A percentile compares a stretch with the other conserved stretches of the same genome.
Evolutionary conservation across 2,888 invertebrate species (phyloP).

Genomic region (Leptothorax acervorum): DNA sequence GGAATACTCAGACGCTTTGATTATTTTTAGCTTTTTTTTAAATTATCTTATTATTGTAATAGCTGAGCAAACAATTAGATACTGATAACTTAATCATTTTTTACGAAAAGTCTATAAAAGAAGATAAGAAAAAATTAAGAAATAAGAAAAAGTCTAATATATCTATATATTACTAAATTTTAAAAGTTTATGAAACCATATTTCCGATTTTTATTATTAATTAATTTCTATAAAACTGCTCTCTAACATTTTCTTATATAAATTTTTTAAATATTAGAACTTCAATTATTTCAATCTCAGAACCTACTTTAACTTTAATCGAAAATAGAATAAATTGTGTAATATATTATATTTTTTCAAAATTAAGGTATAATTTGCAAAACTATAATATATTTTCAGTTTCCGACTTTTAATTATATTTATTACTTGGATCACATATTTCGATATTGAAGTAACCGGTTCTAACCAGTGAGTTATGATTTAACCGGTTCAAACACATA

Average conservation of each 20-base stretch:
- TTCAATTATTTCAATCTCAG: neutral
- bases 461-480: conserved; percentile 53
- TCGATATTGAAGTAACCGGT: conserved; percentile 55
- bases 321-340: neutral
- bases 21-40: neutral
- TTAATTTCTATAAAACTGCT: neutral
- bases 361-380: neutral
- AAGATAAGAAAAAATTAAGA: neutral
- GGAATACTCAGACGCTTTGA: neutral
- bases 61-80: neutral
- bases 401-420: neutral
- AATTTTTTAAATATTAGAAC: neutral
- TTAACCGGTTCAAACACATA: conserved; percentile 24
- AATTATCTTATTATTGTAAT: neutral
- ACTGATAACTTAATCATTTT: neutral
- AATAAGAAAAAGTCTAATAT: neutral
- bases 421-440: conserved; percentile 2
- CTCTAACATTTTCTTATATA: neutral
- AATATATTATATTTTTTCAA: neutral
- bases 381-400: neutral
- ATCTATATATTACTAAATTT: neutral
- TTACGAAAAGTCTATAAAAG: neutral
- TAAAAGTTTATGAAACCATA: neutral
- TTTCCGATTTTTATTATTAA: neutral
- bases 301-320: neutral